Conservation (phyloP, 1,140 invertebrate species). For the Dinothrombium tinctorium region DNA sequence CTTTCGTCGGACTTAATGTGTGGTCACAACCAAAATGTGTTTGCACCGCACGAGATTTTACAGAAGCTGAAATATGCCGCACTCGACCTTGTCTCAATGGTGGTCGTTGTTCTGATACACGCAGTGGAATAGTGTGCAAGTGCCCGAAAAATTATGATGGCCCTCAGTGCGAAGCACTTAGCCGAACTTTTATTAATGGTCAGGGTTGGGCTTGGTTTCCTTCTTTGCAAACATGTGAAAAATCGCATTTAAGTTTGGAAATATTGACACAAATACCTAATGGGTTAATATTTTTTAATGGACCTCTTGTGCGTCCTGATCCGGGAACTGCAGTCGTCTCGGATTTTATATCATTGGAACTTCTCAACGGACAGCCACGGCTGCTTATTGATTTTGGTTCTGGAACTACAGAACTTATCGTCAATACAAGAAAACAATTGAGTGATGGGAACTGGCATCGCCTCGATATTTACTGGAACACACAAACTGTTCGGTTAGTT, state of each 20-base stretch:
- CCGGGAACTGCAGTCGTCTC: constrained; percentile 29
- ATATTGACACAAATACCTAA: constrained; percentile 63
- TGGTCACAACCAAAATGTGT: constrained; percentile 47
- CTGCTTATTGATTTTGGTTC: constrained; percentile 84
- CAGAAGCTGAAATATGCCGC: constrained; percentile 60
- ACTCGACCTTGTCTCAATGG: constrained; percentile 76
- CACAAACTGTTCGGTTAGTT: constrained; percentile 57
- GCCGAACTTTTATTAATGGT: constrained; percentile 42
- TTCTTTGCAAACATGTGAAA: constrained; percentile 79
- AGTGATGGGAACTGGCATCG: constrained; percentile 90
- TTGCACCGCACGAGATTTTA: constrained; percentile 70
- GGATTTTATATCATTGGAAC: constrained; percentile 81
- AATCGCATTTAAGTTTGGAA: constrained; percentile 76
- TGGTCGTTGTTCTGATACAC: constrained; percentile 35
- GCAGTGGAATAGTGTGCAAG: constrained; percentile 34
- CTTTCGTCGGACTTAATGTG: constrained; percentile 68
- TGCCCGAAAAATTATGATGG: constrained; percentile 78
- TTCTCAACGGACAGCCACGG: constrained; percentile 70
- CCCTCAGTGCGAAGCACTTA: constrained; percentile 82
- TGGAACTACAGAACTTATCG: constrained; percentile 60
- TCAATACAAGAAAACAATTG: constrained; percentile 59
- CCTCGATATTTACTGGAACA: constrained; percentile 82
- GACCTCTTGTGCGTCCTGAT: constrained; percentile 75
- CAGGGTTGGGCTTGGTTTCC: constrained; percentile 91
- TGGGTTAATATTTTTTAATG: constrained; percentile 84